These are phyloP conservation scores for Calliopum simillimum DNA, from an alignment of 2,888 invertebrate species.

Conservation along the genomic window DNA sequence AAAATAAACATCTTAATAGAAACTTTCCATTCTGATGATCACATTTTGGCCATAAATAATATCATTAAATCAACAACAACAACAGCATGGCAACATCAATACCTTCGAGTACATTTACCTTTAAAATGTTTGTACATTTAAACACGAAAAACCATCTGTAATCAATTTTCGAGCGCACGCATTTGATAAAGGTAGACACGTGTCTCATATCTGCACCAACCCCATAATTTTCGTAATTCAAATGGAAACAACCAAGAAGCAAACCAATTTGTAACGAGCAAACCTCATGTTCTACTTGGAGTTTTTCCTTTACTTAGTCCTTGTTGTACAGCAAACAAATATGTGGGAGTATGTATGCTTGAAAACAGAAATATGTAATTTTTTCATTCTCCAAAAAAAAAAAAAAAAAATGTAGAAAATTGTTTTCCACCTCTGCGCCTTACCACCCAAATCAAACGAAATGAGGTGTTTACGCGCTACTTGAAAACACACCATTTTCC, in stretches of 20 bases:
- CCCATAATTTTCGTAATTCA: not conserved
- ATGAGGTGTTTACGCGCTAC: conserved; percentile 21
- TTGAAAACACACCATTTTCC: not conserved
- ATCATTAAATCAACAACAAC: no score
- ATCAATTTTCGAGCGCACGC: conserved; percentile 41
- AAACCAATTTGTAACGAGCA: conserved; percentile 24
- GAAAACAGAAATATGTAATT: not conserved
- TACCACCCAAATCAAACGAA: not conserved
- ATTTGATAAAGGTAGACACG: conserved; percentile 65
- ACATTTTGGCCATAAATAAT: no score
- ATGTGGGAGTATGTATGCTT: no score
- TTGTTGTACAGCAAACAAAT: no score
- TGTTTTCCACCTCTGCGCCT: not conserved
- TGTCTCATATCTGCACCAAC: conserved; percentile 58
- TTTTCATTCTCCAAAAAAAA: no score
- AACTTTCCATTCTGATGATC: no score
- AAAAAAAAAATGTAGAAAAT: no score
- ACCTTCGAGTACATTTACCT: no score
- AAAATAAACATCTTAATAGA: no score
- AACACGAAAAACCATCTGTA: conserved; percentile 26
- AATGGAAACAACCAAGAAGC: conserved; percentile 6
- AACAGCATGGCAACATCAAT: no score
- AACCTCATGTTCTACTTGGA: conserved; percentile 8
- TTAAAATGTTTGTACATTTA: no score
- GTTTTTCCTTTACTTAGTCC: not conserved